These are phyloP conservation scores for Tretioscincus oriximinensis DNA, from an alignment of 2,113 vertebrate species.

Conservation along the genomic window DNA sequence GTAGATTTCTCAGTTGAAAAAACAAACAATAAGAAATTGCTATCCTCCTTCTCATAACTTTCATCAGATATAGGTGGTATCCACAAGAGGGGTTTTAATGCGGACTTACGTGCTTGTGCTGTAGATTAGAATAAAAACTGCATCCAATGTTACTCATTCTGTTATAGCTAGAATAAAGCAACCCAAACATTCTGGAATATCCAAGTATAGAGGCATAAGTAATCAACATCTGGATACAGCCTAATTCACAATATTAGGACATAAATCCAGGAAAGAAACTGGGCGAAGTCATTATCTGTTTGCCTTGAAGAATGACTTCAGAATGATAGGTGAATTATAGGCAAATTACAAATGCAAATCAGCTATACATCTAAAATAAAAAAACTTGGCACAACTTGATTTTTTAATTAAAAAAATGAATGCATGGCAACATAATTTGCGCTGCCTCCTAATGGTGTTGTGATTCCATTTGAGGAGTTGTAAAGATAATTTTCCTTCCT, in stretches of 20 bases:
- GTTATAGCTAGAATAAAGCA: no score
- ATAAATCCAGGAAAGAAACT: background rate
- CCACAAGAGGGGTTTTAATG: no score
- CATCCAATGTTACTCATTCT: no score
- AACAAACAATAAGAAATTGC: no score
- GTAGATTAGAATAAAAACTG: no score
- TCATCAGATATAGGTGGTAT: no score
- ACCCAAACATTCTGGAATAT: no score
- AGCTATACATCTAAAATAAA: fast-evolving
- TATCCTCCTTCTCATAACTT: no score
- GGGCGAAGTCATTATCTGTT: background rate
- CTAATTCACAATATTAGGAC: background rate
- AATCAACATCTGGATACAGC: no score
- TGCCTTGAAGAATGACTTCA: background rate
- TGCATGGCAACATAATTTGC: background rate
- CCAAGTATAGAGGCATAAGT: no score
- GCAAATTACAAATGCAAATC: background rate
- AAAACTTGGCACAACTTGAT: background rate
- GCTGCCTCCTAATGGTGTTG: background rate
- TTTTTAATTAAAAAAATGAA: background rate
- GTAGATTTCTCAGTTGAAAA: no score
- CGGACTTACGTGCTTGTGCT: no score
- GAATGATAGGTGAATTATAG: background rate
- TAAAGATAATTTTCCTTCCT: background rate
- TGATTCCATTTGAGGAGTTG: background rate